Evolutionary conservation across 2,888 invertebrate genomes (phyloP).

Genomic region (Corbicula japonica): DNA sequence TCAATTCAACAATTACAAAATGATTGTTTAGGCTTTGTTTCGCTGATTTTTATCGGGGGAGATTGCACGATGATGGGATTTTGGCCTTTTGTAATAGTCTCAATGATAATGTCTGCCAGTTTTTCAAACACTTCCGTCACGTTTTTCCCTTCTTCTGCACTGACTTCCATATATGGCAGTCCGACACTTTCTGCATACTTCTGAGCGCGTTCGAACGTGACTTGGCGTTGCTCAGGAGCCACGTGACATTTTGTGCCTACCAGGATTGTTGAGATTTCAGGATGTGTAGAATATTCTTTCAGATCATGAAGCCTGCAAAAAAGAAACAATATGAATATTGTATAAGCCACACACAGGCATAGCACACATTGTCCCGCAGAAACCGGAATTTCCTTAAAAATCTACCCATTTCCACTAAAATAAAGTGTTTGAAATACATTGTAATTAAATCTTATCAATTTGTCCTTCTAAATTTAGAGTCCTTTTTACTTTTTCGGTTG

Average conservation of each 20-base stretch:
- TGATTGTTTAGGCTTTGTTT: no score
- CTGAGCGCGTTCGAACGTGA: conserved; percentile 71
- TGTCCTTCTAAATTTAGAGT: no score
- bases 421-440: no score
- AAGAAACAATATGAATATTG: conserved; percentile 10
- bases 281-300: conserved; percentile 67
- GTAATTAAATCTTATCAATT: no score
- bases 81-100: conserved; percentile 48
- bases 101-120: conserved; percentile 70
- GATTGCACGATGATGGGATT: conserved; percentile 14
- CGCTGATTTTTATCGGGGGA: no score
- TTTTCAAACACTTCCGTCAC: conserved; percentile 73
- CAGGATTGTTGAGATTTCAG: conserved; percentile 71
- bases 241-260: conserved; percentile 75
- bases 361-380: no score
- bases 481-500: no score
- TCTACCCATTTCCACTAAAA: no score
- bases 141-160: conserved; percentile 68
- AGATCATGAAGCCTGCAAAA: conserved; percentile 69
- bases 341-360: no score
- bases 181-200: conserved; percentile 72
- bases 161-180: conserved; percentile 76
- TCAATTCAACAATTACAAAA: no score
- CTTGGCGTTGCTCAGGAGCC: conserved; percentile 62
- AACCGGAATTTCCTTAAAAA: no score